phyloP scores from a whole-genome alignment of 2,797 vertebrate species.

The Monodelphis domestica region DNA sequence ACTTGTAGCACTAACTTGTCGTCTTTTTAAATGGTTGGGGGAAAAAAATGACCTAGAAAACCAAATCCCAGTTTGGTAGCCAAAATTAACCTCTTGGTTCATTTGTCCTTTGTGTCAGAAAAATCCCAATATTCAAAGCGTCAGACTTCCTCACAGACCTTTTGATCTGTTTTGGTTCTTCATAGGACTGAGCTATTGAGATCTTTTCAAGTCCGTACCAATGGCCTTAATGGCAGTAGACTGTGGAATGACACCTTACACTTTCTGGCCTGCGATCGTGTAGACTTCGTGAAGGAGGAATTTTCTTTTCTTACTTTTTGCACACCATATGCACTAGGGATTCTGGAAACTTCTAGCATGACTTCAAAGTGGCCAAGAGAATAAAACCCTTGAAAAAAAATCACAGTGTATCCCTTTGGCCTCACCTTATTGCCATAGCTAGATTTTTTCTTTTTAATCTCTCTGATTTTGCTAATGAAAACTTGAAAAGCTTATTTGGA shows the following conservation, averaged over 20 bases:
- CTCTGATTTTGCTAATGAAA: slow-evolving; percentile 83
- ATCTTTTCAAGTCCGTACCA: slow-evolving; percentile 86
- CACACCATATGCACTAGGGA: slow-evolving; percentile 90
- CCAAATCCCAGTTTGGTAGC: slow-evolving; percentile 90
- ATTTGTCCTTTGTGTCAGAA: slow-evolving; percentile 86
- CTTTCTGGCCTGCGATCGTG: slow-evolving; percentile 86
- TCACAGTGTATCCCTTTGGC: slow-evolving; percentile 85
- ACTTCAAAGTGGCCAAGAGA: slow-evolving; percentile 89
- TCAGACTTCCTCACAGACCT: slow-evolving; percentile 84
- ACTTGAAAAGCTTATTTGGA: slow-evolving; percentile 86
- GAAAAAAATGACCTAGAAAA: slow-evolving; percentile 88
- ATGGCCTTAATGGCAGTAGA: slow-evolving; percentile 89
- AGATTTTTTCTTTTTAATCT: slow-evolving; percentile 85
- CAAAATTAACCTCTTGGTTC: slow-evolving; percentile 87
- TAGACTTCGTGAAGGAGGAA: slow-evolving; percentile 86
- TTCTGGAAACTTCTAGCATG: slow-evolving; percentile 90
- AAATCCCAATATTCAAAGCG: slow-evolving; percentile 82
- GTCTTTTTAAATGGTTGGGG: slow-evolving; percentile 86
- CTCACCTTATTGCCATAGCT: slow-evolving; percentile 87
- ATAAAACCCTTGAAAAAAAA: slow-evolving; percentile 85
- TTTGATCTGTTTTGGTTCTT: slow-evolving; percentile 84
- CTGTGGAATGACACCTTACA: slow-evolving; percentile 85
- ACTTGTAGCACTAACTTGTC: slow-evolving; percentile 89
- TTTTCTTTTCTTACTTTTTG: slow-evolving; percentile 88
- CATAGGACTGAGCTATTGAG: slow-evolving; percentile 84